These are phyloP conservation scores for Diadumene lineata DNA, from an alignment of 92 coral and sea anemone species.

Conservation along the genomic window DNA sequence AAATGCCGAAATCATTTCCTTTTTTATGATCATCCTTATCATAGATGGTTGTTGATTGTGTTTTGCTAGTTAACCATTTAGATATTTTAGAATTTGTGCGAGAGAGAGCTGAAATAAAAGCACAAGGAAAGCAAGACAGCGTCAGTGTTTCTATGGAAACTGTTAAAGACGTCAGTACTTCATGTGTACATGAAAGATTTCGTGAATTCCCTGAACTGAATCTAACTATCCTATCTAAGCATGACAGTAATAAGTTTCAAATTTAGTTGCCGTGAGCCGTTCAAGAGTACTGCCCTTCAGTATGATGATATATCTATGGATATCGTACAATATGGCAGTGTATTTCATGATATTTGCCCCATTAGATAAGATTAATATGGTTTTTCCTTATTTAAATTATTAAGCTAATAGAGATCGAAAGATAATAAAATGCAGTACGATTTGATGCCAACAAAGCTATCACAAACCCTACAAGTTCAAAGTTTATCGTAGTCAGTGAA, in stretches of 20 bases:
- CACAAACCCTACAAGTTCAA: background rate
- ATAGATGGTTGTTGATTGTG: no score
- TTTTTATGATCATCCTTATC: no score
- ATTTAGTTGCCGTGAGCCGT: background rate
- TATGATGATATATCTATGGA: background rate
- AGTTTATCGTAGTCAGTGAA: background rate
- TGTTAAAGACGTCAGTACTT: no score
- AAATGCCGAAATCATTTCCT: no score
- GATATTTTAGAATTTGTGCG: background rate
- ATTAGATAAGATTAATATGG: constrained; percentile 17
- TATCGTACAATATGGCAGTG: background rate
- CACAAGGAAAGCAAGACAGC: background rate
- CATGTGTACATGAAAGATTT: no score
- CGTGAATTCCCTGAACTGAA: background rate
- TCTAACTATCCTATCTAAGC: no score
- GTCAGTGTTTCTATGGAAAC: background rate
- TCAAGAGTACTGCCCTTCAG: background rate
- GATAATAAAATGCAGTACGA: background rate
- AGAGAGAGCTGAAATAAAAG: background rate
- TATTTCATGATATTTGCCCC: background rate
- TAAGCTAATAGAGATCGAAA: constrained; percentile 26
- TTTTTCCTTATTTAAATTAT: constrained; percentile 21
- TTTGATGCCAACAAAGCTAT: background rate
- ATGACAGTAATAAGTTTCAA: background rate
- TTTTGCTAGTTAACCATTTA: no score